phyloP scores from a whole-genome alignment of 1,140 invertebrate genomes.

The Euura lappo region DNA sequence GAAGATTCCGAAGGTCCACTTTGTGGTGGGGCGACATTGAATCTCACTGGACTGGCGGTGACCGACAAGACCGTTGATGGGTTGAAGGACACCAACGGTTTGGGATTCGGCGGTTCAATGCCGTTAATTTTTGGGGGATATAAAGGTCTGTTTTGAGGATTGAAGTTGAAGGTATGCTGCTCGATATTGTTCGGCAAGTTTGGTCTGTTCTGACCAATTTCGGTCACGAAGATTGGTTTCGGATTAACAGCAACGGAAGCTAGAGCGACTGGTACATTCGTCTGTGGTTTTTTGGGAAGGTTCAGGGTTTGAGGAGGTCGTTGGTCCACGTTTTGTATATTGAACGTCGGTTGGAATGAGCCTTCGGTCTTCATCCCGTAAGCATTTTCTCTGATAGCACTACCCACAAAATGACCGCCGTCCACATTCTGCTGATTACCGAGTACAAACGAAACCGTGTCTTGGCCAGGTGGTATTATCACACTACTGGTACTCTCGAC shows the following conservation, averaged over 20 bases:
- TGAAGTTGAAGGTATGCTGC: not conserved
- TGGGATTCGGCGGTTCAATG: constrained; percentile 5
- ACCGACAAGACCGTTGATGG: not conserved
- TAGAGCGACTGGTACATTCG: constrained; percentile 13
- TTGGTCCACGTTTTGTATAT: not conserved
- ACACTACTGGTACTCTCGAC: constrained; percentile 68
- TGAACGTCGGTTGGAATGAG: constrained; percentile 45
- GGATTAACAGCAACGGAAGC: constrained; percentile 17
- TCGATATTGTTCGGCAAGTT: not conserved
- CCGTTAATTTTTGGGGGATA: constrained; percentile 7
- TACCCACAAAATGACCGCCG: constrained; percentile 56
- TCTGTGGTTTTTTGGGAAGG: not conserved
- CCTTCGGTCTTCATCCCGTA: constrained; percentile 45
- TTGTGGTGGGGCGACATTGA: not conserved
- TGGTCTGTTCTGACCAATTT: not conserved
- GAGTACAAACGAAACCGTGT: constrained; percentile 69
- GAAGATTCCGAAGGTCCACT: constrained; percentile 2
- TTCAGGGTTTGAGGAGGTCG: not conserved
- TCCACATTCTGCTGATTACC: constrained; percentile 68
- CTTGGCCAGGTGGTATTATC: constrained; percentile 67
- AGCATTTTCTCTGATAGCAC: constrained; percentile 55
- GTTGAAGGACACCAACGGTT: not conserved
- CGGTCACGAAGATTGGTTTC: not conserved
- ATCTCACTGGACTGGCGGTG: not conserved
- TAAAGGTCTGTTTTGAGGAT: not conserved